Conservation (phyloP, 2,888 invertebrate genomes). For the Protodeltote pygarga region DNA sequence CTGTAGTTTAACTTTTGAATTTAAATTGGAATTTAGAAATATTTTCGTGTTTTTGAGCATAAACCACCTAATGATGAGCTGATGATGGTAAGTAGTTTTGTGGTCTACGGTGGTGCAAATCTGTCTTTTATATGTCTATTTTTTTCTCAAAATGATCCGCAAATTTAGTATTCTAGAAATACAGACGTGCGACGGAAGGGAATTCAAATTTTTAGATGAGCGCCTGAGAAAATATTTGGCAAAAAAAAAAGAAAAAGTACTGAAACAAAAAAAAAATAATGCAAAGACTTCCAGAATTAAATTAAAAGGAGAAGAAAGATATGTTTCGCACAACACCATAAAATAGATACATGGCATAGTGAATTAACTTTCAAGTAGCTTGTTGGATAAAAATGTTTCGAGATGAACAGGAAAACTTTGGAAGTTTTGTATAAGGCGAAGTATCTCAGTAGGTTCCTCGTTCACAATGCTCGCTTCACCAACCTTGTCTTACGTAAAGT, state of each 20-base stretch:
- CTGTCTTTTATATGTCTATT: too few species aligned
- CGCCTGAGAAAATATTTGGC: too few species aligned
- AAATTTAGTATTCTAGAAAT: constrained; percentile 21
- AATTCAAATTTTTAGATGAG: too few species aligned
- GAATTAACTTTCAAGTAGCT: constrained; percentile 48
- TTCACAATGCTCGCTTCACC: constrained; percentile 49
- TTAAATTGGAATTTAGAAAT: constrained; percentile 31
- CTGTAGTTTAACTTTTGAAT: constrained; percentile 14
- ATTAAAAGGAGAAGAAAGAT: constrained; percentile 19
- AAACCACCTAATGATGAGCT: too few species aligned
- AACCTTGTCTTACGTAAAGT: constrained; percentile 46
- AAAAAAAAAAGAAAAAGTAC: too few species aligned
- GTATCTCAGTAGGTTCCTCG: constrained; percentile 44
- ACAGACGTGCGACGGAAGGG: constrained; percentile 9
- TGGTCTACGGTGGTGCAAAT: too few species aligned
- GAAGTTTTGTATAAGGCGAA: constrained; percentile 45
- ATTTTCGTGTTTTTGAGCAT: too few species aligned
- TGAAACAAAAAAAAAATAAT: constrained; percentile 7
- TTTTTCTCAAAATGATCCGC: too few species aligned
- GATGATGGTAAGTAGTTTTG: too few species aligned
- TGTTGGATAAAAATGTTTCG: constrained; percentile 49
- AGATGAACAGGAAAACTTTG: constrained; percentile 49
- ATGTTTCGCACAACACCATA: constrained; percentile 31
- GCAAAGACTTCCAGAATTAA: constrained; percentile 14
- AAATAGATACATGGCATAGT: constrained; percentile 38